Percentiles rank a stretch among this genome's conserved stretches.
Conservation (phyloP, 2,888 invertebrate genomes). For the Harpalus rubripes region DNA sequence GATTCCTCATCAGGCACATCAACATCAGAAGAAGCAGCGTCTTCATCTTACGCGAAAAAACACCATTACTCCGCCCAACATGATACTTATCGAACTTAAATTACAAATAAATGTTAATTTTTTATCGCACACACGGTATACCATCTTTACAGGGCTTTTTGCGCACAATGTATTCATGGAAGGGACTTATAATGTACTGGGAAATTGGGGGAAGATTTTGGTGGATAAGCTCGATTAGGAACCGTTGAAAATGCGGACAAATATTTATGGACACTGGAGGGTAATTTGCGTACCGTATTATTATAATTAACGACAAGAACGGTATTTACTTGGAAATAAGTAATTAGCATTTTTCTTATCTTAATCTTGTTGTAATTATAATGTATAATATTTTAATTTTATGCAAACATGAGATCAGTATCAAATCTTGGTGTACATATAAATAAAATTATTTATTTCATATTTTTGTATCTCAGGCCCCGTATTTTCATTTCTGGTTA, state of each 20-base stretch:
- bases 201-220: neutral
- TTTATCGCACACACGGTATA: constrained; percentile 35
- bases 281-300: neutral
- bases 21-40: constrained; percentile 72
- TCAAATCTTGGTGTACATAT: neutral
- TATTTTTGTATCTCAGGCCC: no score
- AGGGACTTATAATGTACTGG: neutral
- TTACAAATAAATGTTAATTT: constrained; percentile 66
- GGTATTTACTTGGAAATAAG: neutral
- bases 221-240: neutral
- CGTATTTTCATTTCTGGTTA: no score
- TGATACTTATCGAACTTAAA: constrained; percentile 65
- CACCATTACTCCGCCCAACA: constrained; percentile 35
- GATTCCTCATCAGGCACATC: constrained; percentile 76
- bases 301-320: neutral
- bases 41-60: constrained; percentile 43
- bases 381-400: constrained; percentile 5
- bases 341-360: neutral
- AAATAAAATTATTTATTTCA: no score
- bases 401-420: constrained; percentile 12
- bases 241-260: neutral
- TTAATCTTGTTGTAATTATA: neutral
- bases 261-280: neutral
- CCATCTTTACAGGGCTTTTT: constrained; percentile 29
- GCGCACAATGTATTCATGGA: neutral